Evolutionary conservation across 2,888 invertebrate genomes (phyloP).

Genomic region (Sinelater perroti): DNA sequence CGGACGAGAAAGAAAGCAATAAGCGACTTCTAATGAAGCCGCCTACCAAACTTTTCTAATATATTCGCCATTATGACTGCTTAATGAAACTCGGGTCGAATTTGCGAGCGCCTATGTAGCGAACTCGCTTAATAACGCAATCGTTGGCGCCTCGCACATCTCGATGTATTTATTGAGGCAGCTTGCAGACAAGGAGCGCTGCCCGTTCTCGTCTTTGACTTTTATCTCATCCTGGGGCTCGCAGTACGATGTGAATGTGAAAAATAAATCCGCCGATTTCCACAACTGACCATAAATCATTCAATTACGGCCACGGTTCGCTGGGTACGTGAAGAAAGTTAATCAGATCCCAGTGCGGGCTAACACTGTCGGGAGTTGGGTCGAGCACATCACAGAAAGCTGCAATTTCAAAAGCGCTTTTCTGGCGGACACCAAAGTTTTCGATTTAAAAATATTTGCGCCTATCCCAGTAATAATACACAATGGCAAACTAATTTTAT

Average conservation of each 20-base stretch:
- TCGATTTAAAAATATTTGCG: too few relatives aligned
- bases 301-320: constrained; percentile 31
- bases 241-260: constrained; percentile 24
- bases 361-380: constrained; percentile 12
- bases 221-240: constrained; percentile 16
- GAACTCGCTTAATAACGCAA: constrained; percentile 21
- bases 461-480: too few relatives aligned
- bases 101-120: constrained; percentile 25
- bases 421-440: too few relatives aligned
- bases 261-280: constrained; percentile 21
- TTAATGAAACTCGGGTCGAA: constrained; percentile 33
- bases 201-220: constrained; percentile 6
- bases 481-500: too few relatives aligned
- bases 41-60: constrained; percentile 35
- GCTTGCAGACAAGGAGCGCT: too few relatives aligned
- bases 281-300: constrained; percentile 28
- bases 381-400: constrained; percentile 8
- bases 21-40: constrained; percentile 36
- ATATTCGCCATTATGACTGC: constrained; percentile 34
- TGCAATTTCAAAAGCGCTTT: constrained; percentile 7
- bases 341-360: constrained; percentile 23
- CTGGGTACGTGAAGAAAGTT: constrained; percentile 30
- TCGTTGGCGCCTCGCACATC: constrained; percentile 18
- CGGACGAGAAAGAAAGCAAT: constrained; percentile 34
- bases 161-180: too few relatives aligned